Evolutionary conservation across 2,888 invertebrate species (phyloP), one percentile per base, ranked within the genome.

Genomic region (Imbricaverruca yamaguchii): DNA sequence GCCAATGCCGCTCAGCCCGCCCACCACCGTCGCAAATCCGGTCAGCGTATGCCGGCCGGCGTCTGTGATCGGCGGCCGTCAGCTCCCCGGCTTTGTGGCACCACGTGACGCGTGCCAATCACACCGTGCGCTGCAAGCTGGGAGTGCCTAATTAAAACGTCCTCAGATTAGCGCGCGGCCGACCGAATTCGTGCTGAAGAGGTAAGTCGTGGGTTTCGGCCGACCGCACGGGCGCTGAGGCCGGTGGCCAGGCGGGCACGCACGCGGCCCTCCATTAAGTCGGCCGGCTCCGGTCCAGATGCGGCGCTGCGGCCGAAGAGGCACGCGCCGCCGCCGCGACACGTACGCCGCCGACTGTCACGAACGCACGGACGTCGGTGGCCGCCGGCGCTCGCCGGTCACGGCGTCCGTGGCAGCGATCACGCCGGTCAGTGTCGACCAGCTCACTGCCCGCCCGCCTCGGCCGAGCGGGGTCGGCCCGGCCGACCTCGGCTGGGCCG

Each of bases 71-170:
- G 74, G 59, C 59, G 21, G 53, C 74, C 53, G 53, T 10, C 21
- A 21, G 74, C n/a, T 55, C 10, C 1, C 8, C 39, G 18, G 74
- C 74, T 74, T 74, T 74, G 74, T 74, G 74, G 12, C 25, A 23
- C 23, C 74, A 55, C 74, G 53, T 74, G 55, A 9, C 53, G 74
- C 74, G 74, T 74, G 74, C 74, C 74, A 55, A 55, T 74, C 74
- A 55, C 21, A 18, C 15, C 53, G 55, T 7, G 74, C 10, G 21
- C 55, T 53, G 74, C 74, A 21, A 13, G 74, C 74, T 55, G 21
- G 74, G 21, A 74, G 74, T 74, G 74, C 74, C 74, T 74, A 74
- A 74, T 74, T 74, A 74, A 74, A 74, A 74, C 74, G 13, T 10
- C 15, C 18, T 55, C 18, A 74, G 74, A 74, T 74, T 74, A 74